Evolutionary conservation across 2,113 vertebrate genomes (phyloP).

Genomic region (Xenopus tropicalis): UCB_Xtro_10.0 CM004447.2:108066501-108067000

Average conservation of each 20-base stretch:
- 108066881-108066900: not conserved
- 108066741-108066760: too few species aligned
- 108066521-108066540: conserved; percentile 94
- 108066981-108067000: conserved; percentile 7
- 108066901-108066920: not conserved
- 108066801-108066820: not conserved
- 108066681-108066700: conserved; percentile 54
- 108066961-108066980: not conserved
- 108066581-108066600: conserved; percentile 72
- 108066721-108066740: conserved; percentile 47
- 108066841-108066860: too few species aligned
- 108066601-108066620: conserved; percentile 66
- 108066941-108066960: not conserved
- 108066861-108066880: too few species aligned
- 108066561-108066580: conserved; percentile 79
- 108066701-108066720: conserved; percentile 58
- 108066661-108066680: conserved; percentile 63
- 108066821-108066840: too few species aligned
- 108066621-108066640: conserved; percentile 70
- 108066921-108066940: not conserved
- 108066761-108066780: not conserved
- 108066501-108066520: conserved; percentile 99
- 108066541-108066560: conserved; percentile 87
- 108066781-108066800: not conserved
- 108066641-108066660: conserved; percentile 72